A percentile compares a stretch with the other conserved stretches of the same genome.
phyloP scores from a whole-genome alignment of 2,797 vertebrate species.

The Channallabes apus region DNA sequence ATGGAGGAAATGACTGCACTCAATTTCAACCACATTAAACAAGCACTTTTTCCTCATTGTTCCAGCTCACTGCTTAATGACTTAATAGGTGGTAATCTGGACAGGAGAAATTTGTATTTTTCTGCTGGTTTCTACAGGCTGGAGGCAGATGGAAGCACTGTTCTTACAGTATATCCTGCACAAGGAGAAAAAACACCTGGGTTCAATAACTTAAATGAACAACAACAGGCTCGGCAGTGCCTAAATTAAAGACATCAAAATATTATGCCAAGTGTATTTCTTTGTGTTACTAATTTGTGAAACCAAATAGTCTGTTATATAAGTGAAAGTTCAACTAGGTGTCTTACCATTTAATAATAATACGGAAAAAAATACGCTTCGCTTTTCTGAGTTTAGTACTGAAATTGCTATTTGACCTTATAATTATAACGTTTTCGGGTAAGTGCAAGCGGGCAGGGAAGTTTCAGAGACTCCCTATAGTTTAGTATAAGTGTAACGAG shows the following conservation, averaged over 20 bases:
- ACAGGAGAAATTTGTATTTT: slow-evolving; percentile 51
- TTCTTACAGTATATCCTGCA: slow-evolving; percentile 4
- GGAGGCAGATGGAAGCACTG: slow-evolving; percentile 50
- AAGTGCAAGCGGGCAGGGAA: slow-evolving; percentile 18
- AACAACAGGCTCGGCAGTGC: slow-evolving; percentile 6
- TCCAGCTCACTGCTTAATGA: slow-evolving; percentile 61
- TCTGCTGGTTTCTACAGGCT: slow-evolving; percentile 50
- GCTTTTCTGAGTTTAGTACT: neutral
- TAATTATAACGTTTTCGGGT: slow-evolving; percentile 15
- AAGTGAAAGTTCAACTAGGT: slow-evolving; percentile 4
- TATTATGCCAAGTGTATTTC: slow-evolving; percentile 22
- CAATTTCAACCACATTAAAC: slow-evolving; percentile 60
- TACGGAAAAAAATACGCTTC: neutral
- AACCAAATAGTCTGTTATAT: slow-evolving; percentile 21
- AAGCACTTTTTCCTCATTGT: slow-evolving; percentile 53
- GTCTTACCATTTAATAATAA: slow-evolving; percentile 3
- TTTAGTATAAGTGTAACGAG: slow-evolving; percentile 1
- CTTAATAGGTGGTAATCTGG: slow-evolving; percentile 62
- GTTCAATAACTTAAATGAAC: slow-evolving; percentile 6
- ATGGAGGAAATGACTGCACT: slow-evolving; percentile 60
- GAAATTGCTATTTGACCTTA: neutral
- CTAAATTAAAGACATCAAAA: slow-evolving; percentile 29
- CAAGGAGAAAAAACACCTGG: slow-evolving; percentile 16
- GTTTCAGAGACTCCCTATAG: slow-evolving; percentile 6
- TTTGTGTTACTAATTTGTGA: slow-evolving; percentile 11